These are phyloP conservation scores for Drosophila novamexicana DNA, from an alignment of 1,140 invertebrate genomes.

Conservation along the genomic window DNA sequence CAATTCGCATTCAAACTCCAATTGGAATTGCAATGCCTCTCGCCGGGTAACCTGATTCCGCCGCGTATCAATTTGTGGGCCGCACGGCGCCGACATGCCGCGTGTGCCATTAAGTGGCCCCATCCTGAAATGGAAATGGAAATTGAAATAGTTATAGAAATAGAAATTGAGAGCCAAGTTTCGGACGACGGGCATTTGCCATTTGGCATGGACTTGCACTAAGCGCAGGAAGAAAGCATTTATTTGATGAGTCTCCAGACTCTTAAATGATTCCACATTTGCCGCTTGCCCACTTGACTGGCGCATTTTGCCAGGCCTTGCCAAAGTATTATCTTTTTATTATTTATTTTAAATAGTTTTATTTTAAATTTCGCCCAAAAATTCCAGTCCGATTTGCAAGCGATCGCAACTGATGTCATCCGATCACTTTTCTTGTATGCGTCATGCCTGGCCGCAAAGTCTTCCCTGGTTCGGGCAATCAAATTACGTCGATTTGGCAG, in stretches of 20 bases:
- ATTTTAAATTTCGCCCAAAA: constrained; percentile 13
- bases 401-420: constrained; percentile 69
- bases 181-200: background rate
- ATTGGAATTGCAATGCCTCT: constrained; percentile 5
- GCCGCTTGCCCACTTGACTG: constrained; percentile 57
- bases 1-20: background rate
- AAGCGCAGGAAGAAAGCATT: constrained; percentile 80
- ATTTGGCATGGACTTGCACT: constrained; percentile 43
- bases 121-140: constrained; percentile 36
- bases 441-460: constrained; percentile 45
- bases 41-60: constrained; percentile 67
- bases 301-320: constrained; percentile 52
- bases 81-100: constrained; percentile 56
- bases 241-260: constrained; percentile 52
- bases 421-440: constrained; percentile 48
- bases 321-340: constrained; percentile 5
- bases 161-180: background rate
- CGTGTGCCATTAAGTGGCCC: constrained; percentile 75
- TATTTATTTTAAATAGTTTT: too few relatives aligned
- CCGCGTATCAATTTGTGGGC: constrained; percentile 63
- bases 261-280: constrained; percentile 4
- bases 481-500: constrained; percentile 14
- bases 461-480: background rate
- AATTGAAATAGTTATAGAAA: background rate
- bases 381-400: constrained; percentile 30